phyloP scores from a whole-genome alignment of 1,140 invertebrate species.

The Drosophila truncata region DNA sequence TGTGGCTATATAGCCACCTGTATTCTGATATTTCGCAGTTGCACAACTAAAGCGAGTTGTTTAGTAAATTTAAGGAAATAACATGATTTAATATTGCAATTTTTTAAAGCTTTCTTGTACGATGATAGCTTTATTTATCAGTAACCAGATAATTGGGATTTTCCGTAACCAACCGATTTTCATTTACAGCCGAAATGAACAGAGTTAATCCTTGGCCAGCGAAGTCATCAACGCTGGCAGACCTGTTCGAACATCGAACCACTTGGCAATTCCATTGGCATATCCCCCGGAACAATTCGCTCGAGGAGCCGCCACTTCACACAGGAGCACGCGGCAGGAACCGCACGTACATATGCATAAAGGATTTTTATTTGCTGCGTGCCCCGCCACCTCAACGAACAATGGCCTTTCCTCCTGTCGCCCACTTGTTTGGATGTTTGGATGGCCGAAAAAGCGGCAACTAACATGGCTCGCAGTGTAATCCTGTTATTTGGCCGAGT shows the following conservation, averaged over 20 bases:
- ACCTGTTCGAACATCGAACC: conserved; percentile 21
- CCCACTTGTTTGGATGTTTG: conserved; percentile 40
- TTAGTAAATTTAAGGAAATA: not conserved
- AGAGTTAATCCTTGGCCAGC: conserved; percentile 13
- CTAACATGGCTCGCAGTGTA: conserved; percentile 53
- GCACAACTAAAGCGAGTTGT: conserved; percentile 6
- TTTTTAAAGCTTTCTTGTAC: not conserved
- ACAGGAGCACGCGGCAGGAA: conserved; percentile 30
- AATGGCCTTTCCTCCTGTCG: conserved; percentile 17
- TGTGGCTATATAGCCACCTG: conserved; percentile 14
- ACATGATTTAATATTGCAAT: not conserved
- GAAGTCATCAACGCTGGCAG: conserved; percentile 2
- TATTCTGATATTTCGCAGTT: not conserved
- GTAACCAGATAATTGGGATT: conserved; percentile 3
- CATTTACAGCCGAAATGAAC: conserved; percentile 21
- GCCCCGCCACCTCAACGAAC: conserved; percentile 35
- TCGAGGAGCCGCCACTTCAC: conserved; percentile 42
- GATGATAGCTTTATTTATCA: not conserved
- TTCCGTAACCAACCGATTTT: not conserved
- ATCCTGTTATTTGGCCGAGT: conserved; percentile 74
- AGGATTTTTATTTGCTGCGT: conserved; percentile 63
- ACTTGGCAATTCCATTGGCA: conserved; percentile 31
- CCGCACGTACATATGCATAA: conserved; percentile 57
- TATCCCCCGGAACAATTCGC: conserved; percentile 34
- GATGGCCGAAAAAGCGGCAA: conserved; percentile 38